Evolutionary conservation across 2,113 vertebrate species (phyloP).

Genomic region (Zapus hudsonius): DNA sequence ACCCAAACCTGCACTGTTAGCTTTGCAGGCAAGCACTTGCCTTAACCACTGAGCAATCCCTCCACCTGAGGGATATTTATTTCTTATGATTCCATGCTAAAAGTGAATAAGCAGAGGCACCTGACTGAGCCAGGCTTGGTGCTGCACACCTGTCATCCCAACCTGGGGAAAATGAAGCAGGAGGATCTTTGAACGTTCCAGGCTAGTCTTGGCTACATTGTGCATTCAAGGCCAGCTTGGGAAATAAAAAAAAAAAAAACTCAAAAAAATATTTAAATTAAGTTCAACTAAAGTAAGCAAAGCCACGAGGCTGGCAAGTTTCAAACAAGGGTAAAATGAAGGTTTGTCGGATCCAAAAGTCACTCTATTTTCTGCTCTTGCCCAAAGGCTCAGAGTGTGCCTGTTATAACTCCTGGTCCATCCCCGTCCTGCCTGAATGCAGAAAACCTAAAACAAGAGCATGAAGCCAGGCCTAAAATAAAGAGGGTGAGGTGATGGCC

Average conservation of each 20-base stretch:
- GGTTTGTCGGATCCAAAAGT: neutral
- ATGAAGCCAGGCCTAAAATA: neutral
- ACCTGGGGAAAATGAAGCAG: neutral
- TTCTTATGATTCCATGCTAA: slow-evolving; percentile 7
- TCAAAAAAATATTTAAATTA: neutral
- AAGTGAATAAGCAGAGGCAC: neutral
- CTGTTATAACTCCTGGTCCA: neutral
- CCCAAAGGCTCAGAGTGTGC: rapidly evolving
- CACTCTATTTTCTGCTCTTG: neutral
- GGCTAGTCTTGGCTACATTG: neutral
- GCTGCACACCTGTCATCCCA: neutral
- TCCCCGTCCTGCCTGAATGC: neutral
- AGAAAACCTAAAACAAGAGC: neutral
- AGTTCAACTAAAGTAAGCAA: neutral
- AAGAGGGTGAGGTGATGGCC: neutral
- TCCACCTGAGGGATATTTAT: too few species aligned
- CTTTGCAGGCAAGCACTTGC: too few species aligned
- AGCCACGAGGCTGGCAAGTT: neutral
- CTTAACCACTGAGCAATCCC: too few species aligned
- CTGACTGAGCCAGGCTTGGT: neutral
- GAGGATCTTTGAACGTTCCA: neutral
- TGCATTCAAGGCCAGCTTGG: neutral
- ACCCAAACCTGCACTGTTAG: too few species aligned
- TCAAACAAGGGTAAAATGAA: neutral
- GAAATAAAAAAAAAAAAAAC: neutral